Percentiles rank a stretch among this genome's conserved stretches.
Evolutionary conservation across 2,113 vertebrate genomes (phyloP).

Genomic region (Arizona elegans): DNA sequence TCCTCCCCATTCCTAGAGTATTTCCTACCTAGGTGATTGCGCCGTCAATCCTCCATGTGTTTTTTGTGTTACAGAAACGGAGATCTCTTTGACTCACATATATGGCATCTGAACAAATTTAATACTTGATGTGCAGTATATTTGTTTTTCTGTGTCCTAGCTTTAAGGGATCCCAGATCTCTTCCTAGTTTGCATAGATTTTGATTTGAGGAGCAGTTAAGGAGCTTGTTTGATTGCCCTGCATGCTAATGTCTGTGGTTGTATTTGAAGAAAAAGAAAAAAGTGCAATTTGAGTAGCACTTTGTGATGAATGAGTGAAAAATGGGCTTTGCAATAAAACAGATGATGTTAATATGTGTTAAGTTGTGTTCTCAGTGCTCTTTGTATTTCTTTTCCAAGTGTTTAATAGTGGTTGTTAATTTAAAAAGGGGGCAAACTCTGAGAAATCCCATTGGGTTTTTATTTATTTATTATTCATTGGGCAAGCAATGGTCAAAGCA

Average conservation of each 20-base stretch:
- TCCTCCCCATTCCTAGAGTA: neutral
- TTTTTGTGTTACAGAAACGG: neutral
- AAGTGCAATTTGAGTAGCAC: conserved; percentile 56
- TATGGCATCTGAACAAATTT: conserved; percentile 15
- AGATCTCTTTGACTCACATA: neutral
- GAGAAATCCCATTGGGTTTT: conserved; percentile 18
- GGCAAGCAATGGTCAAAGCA: conserved; percentile 1
- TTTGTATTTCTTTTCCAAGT: conserved; percentile 26
- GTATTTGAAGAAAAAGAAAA: conserved; percentile 31
- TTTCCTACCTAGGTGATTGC: too few species aligned
- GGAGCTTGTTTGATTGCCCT: neutral
- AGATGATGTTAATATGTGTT: conserved; percentile 28
- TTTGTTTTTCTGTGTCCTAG: conserved; percentile 12
- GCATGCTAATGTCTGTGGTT: conserved; percentile 15
- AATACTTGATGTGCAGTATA: neutral
- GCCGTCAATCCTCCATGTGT: neutral
- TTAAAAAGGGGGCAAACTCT: conserved; percentile 42
- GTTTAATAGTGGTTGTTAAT: conserved; percentile 32
- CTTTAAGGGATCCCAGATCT: conserved; percentile 5
- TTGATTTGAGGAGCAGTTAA: conserved; percentile 15
- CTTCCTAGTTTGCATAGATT: conserved; percentile 7
- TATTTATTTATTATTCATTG: conserved; percentile 16
- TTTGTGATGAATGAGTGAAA: conserved; percentile 53
- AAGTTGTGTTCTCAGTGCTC: conserved; percentile 28
- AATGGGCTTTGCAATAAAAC: conserved; percentile 48